A percentile compares a stretch with the other conserved stretches of the same genome.
These are phyloP conservation scores for Carassius auratus DNA, from an alignment of 2,113 vertebrate genomes.

Conservation along the genomic window DNA sequence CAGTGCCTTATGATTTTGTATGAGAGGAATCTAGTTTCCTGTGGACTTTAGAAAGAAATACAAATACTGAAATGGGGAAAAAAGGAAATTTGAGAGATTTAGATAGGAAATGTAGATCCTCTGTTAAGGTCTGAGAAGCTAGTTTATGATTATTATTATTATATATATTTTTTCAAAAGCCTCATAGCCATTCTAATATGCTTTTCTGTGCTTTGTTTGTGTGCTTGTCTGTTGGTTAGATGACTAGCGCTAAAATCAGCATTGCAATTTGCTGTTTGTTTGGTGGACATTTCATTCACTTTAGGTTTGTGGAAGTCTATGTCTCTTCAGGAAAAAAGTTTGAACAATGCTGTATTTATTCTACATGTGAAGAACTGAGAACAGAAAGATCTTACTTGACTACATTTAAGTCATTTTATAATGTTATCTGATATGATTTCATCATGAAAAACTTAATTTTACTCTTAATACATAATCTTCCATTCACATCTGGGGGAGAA, in stretches of 20 bases:
- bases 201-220: not conserved
- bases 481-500: not conserved
- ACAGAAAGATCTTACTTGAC: conserved; percentile 20
- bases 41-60: conserved; percentile 1
- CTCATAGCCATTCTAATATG: not conserved
- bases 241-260: not conserved
- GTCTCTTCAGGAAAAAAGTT: conserved; percentile 17
- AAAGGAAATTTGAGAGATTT: conserved; percentile 7
- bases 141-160: too few relatives aligned
- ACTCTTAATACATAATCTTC: not conserved
- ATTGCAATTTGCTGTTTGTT: conserved; percentile 19
- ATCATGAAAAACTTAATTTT: not conserved
- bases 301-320: conserved; percentile 17
- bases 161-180: not conserved
- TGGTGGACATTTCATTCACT: conserved; percentile 26
- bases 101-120: conserved; percentile 24
- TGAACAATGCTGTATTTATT: conserved; percentile 62
- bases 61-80: not conserved
- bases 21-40: conserved; percentile 3
- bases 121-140: conserved; percentile 23
- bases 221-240: not conserved
- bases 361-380: not conserved
- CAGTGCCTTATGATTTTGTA: conserved; percentile 10
- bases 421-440: not conserved
- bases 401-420: not conserved